Evolutionary conservation across 2,888 invertebrate species (phyloP).

Genomic region (Microctonus aethiopoides): DNA sequence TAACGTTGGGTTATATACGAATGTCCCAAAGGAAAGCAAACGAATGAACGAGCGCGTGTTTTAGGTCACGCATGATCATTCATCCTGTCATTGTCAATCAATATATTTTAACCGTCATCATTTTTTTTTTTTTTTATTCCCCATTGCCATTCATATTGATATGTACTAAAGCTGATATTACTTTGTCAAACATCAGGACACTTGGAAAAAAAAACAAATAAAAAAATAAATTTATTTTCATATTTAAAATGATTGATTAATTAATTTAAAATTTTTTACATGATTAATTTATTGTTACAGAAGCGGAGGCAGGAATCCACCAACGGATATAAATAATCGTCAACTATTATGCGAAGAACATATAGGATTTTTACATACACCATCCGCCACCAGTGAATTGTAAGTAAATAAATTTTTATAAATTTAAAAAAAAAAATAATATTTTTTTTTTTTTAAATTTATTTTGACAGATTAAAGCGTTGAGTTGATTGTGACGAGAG

Average conservation of each 20-base stretch:
- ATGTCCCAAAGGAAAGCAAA: constrained; percentile 61
- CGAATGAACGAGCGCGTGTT: constrained; percentile 32
- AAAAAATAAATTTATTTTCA: not conserved
- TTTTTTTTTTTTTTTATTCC: not conserved
- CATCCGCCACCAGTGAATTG: constrained; percentile 50
- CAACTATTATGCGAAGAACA: constrained; percentile 57
- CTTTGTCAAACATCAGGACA: not conserved
- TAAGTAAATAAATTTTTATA: constrained; percentile 47
- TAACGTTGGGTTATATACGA: constrained; percentile 37
- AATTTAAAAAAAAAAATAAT: not conserved
- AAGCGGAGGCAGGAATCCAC: constrained; percentile 56
- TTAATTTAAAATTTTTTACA: constrained; percentile 18
- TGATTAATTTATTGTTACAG: constrained; percentile 49
- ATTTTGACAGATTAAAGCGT: too few relatives aligned
- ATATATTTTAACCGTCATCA: constrained; percentile 13
- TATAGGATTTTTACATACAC: constrained; percentile 55
- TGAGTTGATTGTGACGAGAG: not conserved
- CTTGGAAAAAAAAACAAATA: not conserved
- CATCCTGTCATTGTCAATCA: constrained; percentile 31
- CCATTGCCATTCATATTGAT: not conserved
- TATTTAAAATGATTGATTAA: constrained; percentile 14
- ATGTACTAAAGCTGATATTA: not conserved
- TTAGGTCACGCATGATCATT: constrained; percentile 41
- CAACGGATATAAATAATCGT: constrained; percentile 53
- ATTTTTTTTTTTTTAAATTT: too few relatives aligned